Conservation (phyloP, 2,888 invertebrate species). For the Caenorhabditis japonica region DNA sequence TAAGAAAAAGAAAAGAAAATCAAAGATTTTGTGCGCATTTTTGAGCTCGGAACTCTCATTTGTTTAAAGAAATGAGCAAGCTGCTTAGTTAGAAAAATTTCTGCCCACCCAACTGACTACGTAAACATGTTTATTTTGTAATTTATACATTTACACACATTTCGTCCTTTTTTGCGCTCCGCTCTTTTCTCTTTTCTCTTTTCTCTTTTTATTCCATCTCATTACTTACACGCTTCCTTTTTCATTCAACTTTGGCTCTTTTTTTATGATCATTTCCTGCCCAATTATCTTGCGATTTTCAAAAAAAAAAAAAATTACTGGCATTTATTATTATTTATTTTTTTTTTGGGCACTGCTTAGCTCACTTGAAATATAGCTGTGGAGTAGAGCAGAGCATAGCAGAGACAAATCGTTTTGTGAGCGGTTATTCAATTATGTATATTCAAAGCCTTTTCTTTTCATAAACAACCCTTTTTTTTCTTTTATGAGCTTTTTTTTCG, state of each 20-base stretch:
- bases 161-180: not conserved
- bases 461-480: constrained; percentile 25
- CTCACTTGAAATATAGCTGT: constrained; percentile 3
- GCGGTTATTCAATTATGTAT: constrained; percentile 39
- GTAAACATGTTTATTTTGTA: too few species aligned
- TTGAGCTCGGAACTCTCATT: too few species aligned
- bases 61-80: too few species aligned
- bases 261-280: too few species aligned
- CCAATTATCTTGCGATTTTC: too few species aligned
- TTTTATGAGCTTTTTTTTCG: not conserved
- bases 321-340: not conserved
- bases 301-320: too few species aligned
- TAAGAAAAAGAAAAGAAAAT: too few species aligned
- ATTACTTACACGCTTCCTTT: not conserved
- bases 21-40: too few species aligned
- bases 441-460: constrained; percentile 21
- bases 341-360: not conserved
- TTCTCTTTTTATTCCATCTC: not conserved
- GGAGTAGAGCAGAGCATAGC: too few species aligned
- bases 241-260: too few species aligned
- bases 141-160: not conserved
- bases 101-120: too few species aligned
- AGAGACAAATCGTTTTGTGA: constrained; percentile 22
- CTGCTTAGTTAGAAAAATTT: too few species aligned
- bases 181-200: not conserved